These are phyloP conservation scores for Pagrus major DNA, from an alignment of 2,113 vertebrate genomes.

Conservation along the genomic window DNA sequence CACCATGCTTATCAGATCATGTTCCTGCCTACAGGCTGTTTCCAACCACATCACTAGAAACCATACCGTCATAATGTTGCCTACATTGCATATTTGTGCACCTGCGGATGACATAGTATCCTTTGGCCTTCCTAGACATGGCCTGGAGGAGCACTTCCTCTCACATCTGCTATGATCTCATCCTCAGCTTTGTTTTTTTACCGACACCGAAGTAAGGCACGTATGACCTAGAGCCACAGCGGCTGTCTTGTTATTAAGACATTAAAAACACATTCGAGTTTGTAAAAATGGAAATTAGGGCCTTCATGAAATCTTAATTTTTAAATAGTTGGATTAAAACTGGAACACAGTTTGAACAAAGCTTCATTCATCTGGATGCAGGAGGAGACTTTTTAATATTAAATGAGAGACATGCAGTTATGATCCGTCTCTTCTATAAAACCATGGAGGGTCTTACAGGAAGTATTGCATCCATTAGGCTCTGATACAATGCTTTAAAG, in stretches of 20 bases:
- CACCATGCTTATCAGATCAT: constrained; percentile 53
- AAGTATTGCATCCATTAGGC: neutral
- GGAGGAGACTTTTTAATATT: constrained; percentile 39
- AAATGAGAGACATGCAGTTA: constrained; percentile 43
- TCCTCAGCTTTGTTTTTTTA: constrained; percentile 14
- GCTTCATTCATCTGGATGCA: constrained; percentile 47
- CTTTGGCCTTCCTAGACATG: constrained; percentile 50
- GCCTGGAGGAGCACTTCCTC: constrained; percentile 62
- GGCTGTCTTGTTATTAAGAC: constrained; percentile 27
- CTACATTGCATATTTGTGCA: constrained; percentile 59
- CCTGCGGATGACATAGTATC: constrained; percentile 73
- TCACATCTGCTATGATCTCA: constrained; percentile 78
- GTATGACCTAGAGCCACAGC: neutral
- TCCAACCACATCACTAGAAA: constrained; percentile 66
- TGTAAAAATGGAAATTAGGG: neutral
- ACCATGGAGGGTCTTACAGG: neutral
- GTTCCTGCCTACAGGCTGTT: constrained; percentile 70
- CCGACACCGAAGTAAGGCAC: constrained; percentile 23
- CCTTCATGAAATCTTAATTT: constrained; percentile 2
- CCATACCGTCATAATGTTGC: constrained; percentile 50
- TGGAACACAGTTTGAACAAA: constrained; percentile 23
- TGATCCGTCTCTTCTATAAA: constrained; percentile 37
- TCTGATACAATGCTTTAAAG: constrained; percentile 14
- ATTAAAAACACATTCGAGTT: neutral
- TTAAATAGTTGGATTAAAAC: constrained; percentile 33